These are phyloP conservation scores for Mya arenaria DNA, from an alignment of 1,140 invertebrate species.

Conservation along the genomic window DNA sequence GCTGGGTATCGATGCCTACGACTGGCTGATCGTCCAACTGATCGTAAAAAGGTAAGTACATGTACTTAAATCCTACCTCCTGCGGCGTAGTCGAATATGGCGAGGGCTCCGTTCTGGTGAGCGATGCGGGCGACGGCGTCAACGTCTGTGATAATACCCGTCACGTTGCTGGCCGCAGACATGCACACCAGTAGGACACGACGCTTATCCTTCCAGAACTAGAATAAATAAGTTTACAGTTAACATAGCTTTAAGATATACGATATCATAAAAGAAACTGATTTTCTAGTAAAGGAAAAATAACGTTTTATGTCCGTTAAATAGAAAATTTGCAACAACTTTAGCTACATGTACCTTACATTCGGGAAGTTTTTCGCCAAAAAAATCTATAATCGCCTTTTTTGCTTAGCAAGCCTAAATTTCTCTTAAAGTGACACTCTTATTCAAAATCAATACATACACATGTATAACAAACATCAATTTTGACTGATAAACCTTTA, in stretches of 20 bases:
- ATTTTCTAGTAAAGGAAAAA: neutral
- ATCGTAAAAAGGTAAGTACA: no score
- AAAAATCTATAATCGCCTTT: no score
- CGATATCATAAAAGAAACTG: neutral
- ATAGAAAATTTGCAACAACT: no score
- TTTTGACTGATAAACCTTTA: no score
- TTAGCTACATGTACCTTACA: no score
- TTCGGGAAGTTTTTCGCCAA: no score
- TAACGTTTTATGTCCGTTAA: neutral
- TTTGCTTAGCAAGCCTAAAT: no score
- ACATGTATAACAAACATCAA: no score
- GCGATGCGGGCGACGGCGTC: constrained; percentile 90
- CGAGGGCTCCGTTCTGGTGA: constrained; percentile 90
- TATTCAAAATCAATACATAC: no score
- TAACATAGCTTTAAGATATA: neutral
- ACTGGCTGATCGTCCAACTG: no score
- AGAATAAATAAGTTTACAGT: neutral
- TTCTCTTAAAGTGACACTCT: no score
- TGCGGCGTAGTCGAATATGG: constrained; percentile 93
- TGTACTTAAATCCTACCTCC: constrained; percentile 85
- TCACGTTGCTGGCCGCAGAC: constrained; percentile 92
- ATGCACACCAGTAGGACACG: constrained; percentile 90
- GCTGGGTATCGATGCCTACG: no score
- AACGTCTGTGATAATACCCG: constrained; percentile 91
- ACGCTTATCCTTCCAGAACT: constrained; percentile 65